Conservation (phyloP, 2,888 invertebrate genomes). For the Venustoraphidia nigricollis region DNA sequence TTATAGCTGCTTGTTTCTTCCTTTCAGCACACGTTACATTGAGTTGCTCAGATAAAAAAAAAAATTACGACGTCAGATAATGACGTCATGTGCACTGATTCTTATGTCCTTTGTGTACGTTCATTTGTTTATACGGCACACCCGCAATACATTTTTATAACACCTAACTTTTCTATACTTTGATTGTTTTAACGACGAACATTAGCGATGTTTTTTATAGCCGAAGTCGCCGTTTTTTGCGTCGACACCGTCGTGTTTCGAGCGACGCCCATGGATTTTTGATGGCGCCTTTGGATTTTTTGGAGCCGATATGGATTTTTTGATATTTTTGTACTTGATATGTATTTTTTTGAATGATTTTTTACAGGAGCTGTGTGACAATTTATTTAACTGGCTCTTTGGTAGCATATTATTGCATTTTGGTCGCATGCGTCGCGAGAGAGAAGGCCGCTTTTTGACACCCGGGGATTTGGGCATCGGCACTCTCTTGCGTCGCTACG, state of each 20-base stretch:
- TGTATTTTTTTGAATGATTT: conserved; percentile 25
- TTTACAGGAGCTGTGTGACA: conserved; percentile 25
- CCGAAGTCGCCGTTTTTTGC: too few species aligned
- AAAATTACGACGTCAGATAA: background rate
- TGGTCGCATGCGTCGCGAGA: conserved; percentile 28
- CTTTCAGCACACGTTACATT: conserved; percentile 59
- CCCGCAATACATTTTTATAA: conserved; percentile 14
- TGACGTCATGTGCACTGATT: conserved; percentile 23
- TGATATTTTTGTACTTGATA: background rate
- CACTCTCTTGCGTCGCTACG: conserved; percentile 27
- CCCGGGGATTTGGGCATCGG: conserved; percentile 25
- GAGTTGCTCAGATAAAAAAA: conserved; percentile 37
- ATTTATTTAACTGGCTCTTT: conserved; percentile 3
- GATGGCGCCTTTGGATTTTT: conserved; percentile 1
- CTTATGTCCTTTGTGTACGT: conserved; percentile 25
- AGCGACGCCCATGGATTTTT: conserved; percentile 2
- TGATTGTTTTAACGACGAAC: too few species aligned
- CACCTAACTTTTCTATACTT: background rate
- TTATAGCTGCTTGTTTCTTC: conserved; percentile 42
- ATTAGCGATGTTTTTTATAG: too few species aligned
- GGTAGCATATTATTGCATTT: conserved; percentile 22
- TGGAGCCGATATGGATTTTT: conserved; percentile 3
- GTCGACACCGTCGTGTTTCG: too few species aligned
- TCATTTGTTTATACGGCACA: conserved; percentile 49
- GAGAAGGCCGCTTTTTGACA: conserved; percentile 25